These are phyloP conservation scores for Crocidura indochinensis DNA, from an alignment of 2,797 vertebrate species.

Conservation along the genomic window DNA sequence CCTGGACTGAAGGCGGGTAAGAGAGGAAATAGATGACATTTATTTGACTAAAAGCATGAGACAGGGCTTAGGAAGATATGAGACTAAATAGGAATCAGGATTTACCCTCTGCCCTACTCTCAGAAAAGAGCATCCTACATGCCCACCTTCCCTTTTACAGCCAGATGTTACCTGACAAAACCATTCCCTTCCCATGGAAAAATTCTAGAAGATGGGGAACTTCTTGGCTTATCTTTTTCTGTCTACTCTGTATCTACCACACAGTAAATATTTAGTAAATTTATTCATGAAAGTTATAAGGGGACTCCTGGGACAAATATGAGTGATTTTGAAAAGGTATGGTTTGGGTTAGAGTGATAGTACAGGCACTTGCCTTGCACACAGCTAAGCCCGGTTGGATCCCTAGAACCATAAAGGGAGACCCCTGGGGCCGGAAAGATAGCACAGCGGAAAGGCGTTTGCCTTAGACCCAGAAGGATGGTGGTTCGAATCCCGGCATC, in stretches of 20 bases:
- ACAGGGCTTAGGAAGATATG: background rate
- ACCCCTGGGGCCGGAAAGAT: too few relatives aligned
- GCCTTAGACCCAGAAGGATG: too few relatives aligned
- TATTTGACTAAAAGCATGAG: background rate
- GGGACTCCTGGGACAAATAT: background rate
- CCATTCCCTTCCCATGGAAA: background rate
- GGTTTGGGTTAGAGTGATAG: too few relatives aligned
- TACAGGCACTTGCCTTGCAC: too few relatives aligned
- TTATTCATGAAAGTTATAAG: background rate
- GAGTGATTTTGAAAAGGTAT: background rate
- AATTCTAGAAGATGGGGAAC: conserved; percentile 1
- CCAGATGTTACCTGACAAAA: background rate
- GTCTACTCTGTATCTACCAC: background rate
- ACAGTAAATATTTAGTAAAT: background rate
- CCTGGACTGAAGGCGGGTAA: background rate
- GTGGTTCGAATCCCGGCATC: too few relatives aligned
- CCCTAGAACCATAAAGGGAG: too few relatives aligned
- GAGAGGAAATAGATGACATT: background rate
- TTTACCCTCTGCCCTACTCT: background rate
- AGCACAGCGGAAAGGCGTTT: too few relatives aligned
- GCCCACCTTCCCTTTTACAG: background rate
- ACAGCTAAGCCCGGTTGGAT: too few relatives aligned
- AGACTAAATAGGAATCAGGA: too few relatives aligned
- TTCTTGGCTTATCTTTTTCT: background rate
- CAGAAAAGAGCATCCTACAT: background rate